Base-by-base conservation (phyloP, 2,113 vertebrate species). In the Coptodon bakossiorum region DNA sequence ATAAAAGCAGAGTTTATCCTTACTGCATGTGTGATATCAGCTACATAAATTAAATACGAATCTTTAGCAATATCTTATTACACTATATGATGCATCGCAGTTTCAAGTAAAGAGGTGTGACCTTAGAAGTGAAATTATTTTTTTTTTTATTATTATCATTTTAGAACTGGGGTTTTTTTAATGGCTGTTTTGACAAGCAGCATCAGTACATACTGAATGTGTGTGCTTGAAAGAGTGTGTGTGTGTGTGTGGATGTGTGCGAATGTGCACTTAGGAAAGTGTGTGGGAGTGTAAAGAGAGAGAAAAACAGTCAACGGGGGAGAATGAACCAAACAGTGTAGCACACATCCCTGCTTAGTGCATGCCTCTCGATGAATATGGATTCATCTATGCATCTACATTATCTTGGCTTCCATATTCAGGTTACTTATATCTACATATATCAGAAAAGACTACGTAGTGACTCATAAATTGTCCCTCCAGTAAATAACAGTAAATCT, bases 401-500 rank as follows among this genome's bases (percentile, higher is more conserved):
- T 80, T 83, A 79, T 81, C 79, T 79, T 83, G 45, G 61, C 80
- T 54, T 76, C 24, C 56, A 38, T 54, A 87, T 88, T 86, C 81
- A 86, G 90, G 86, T 92, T 89, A 84, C 90, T 89, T 87, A 71
- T 86, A 85, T 93, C 81, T 92, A 27, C 80, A 88, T 90, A 84
- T 56, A 92, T 91, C 87, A 92, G 81, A 78, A 90, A 80, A 85
- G 85, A 90, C 53, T 87, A 78, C 8, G 16, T 29, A 86, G 86
- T 85, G 86, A 91, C 89, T 93, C 90, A 90, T 88, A 89, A 89
- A 89, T 86, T 85, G 90, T 92, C 90, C 89, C 68, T 84, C 89
- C 88, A 91, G 90, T 94, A 92, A 93, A 95, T 94, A 95, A 91
- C 88, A 90, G 87, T 92, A 92, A 94, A 95, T 95, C 93, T 93